Evolutionary conservation across 1,140 invertebrate genomes (phyloP).

Genomic region (Lysiphlebus fabarum): DNA sequence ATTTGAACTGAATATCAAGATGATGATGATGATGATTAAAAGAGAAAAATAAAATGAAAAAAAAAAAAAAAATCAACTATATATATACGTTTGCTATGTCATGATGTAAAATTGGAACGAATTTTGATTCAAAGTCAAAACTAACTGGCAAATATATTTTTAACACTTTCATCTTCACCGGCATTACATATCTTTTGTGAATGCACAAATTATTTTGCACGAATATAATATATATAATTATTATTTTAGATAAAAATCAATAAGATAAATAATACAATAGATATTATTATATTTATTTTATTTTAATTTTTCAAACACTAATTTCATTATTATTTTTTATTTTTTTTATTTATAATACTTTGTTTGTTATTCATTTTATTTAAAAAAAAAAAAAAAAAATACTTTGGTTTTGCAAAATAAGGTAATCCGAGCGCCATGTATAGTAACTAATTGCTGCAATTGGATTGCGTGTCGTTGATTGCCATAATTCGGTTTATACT

Average conservation of each 20-base stretch:
- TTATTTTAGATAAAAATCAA: too few relatives aligned
- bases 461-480: conserved; percentile 20
- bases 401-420: conserved; percentile 16
- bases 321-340: too few relatives aligned
- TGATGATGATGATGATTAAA: not conserved
- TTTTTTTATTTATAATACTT: too few relatives aligned
- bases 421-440: conserved; percentile 18
- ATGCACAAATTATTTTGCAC: not conserved
- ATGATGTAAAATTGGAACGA: conserved; percentile 17
- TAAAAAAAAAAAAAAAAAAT: not conserved
- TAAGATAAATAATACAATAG: too few relatives aligned
- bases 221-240: not conserved
- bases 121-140: conserved; percentile 9
- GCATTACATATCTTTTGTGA: not conserved
- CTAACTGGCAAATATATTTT: conserved; percentile 18
- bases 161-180: conserved; percentile 15
- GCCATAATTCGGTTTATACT: conserved; percentile 10
- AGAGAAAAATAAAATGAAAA: not conserved
- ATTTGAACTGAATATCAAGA: not conserved
- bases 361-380: too few relatives aligned
- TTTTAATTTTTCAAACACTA: too few relatives aligned
- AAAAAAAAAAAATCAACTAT: conserved; percentile 1
- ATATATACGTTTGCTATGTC: conserved; percentile 18
- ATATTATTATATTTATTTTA: too few relatives aligned
- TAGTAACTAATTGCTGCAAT: conserved; percentile 18